These are phyloP conservation scores for Nyleta sp. DNA, from an alignment of 2,888 invertebrate genomes.

Conservation along the genomic window DNA sequence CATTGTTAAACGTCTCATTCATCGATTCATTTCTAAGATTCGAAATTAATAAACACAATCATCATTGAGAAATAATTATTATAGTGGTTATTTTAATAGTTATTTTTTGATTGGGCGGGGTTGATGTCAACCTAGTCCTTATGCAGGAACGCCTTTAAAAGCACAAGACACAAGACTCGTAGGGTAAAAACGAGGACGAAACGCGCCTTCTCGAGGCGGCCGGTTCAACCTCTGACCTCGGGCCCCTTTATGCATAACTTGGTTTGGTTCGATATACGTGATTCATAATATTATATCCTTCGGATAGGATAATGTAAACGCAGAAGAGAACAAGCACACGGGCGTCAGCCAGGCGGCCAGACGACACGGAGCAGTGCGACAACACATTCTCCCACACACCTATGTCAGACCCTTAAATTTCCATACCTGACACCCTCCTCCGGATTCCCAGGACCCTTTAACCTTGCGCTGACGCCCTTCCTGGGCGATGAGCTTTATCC, in stretches of 20 bases:
- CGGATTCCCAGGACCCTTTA: constrained; percentile 67
- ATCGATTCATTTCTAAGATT: neutral
- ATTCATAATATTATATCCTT: constrained; percentile 77
- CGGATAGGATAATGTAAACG: constrained; percentile 74
- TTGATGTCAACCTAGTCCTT: constrained; percentile 45
- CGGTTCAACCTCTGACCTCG: constrained; percentile 72
- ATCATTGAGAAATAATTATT: constrained; percentile 29
- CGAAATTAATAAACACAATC: neutral
- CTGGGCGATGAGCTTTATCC: constrained; percentile 17
- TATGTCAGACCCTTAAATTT: constrained; percentile 64
- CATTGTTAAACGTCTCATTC: neutral
- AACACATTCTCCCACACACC: constrained; percentile 62
- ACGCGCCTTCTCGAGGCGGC: constrained; percentile 70
- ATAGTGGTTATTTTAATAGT: constrained; percentile 25
- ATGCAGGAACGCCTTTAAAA: constrained; percentile 50
- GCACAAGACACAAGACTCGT: constrained; percentile 34
- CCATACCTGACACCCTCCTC: constrained; percentile 66
- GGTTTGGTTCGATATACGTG: constrained; percentile 70
- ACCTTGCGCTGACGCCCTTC: constrained; percentile 41
- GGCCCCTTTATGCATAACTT: constrained; percentile 71
- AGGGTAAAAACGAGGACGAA: constrained; percentile 57
- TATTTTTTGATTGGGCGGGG: constrained; percentile 44
- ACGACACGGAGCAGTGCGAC: constrained; percentile 68
- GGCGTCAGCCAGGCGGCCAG: constrained; percentile 76
- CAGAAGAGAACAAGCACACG: constrained; percentile 74